These are phyloP conservation scores for Tyrannus savana DNA, from an alignment of 2,113 vertebrate genomes.

Conservation along the genomic window DNA sequence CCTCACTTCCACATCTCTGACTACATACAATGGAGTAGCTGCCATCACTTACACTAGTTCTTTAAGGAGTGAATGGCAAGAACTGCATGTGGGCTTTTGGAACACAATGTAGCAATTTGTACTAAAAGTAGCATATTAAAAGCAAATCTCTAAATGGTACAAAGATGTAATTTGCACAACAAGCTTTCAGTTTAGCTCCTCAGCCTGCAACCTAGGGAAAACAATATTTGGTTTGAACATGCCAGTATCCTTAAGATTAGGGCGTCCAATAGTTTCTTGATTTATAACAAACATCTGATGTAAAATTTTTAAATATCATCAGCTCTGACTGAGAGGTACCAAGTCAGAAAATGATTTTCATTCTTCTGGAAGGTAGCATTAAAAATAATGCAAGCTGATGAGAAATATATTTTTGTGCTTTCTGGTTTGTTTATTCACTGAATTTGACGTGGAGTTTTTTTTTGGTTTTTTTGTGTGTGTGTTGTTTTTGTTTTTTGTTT, in stretches of 20 bases:
- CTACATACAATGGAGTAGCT: background rate
- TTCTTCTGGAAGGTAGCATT: background rate
- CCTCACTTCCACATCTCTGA: background rate
- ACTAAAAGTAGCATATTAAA: constrained; percentile 33
- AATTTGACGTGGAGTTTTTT: background rate
- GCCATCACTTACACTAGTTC: background rate
- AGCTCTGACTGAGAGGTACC: background rate
- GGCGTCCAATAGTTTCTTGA: background rate
- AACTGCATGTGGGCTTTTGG: background rate
- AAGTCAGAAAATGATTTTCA: background rate
- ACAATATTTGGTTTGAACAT: background rate
- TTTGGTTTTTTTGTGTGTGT: too few species aligned
- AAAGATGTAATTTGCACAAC: background rate
- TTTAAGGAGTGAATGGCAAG: background rate
- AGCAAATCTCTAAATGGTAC: background rate
- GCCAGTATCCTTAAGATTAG: background rate
- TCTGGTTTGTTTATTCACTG: background rate
- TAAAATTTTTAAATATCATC: background rate
- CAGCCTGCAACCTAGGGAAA: background rate
- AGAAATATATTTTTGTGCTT: background rate
- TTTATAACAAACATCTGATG: background rate
- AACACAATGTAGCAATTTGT: constrained; percentile 11
- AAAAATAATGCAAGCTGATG: background rate
- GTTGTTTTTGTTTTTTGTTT: too few species aligned
- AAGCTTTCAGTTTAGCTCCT: background rate